These are phyloP conservation scores for Arge pagana DNA, from an alignment of 2,888 invertebrate species.

Conservation along the genomic window DNA sequence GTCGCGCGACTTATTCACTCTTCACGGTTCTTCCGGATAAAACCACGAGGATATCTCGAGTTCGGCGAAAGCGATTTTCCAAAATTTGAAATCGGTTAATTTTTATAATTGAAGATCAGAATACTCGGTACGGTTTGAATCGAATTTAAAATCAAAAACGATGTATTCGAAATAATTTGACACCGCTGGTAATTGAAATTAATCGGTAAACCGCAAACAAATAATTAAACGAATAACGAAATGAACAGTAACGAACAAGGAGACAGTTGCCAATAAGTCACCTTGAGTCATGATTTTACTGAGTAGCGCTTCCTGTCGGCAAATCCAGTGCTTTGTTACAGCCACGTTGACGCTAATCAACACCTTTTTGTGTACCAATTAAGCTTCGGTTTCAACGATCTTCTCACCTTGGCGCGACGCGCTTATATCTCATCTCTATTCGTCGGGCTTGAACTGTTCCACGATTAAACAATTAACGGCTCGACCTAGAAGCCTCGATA, in stretches of 20 bases:
- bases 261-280: conserved; percentile 32
- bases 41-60: too few relatives aligned
- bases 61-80: too few relatives aligned
- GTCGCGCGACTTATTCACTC: too few relatives aligned
- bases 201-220: too few relatives aligned
- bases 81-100: too few relatives aligned
- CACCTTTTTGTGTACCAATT: conserved; percentile 56
- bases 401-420: conserved; percentile 49
- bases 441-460: conserved; percentile 25
- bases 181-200: too few relatives aligned
- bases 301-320: conserved; percentile 53
- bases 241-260: background rate
- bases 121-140: too few relatives aligned
- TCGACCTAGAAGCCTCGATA: too few relatives aligned
- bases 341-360: conserved; percentile 47
- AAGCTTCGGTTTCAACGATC: conserved; percentile 55
- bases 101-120: too few relatives aligned
- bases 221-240: background rate
- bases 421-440: conserved; percentile 17
- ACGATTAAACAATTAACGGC: conserved; percentile 6
- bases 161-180: too few relatives aligned
- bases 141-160: too few relatives aligned
- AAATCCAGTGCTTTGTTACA: conserved; percentile 44
- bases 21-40: too few relatives aligned
- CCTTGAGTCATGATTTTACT: conserved; percentile 54